phyloP scores from a whole-genome alignment of 2,797 vertebrate species.

The Orientallactaga sibirica region DNA sequence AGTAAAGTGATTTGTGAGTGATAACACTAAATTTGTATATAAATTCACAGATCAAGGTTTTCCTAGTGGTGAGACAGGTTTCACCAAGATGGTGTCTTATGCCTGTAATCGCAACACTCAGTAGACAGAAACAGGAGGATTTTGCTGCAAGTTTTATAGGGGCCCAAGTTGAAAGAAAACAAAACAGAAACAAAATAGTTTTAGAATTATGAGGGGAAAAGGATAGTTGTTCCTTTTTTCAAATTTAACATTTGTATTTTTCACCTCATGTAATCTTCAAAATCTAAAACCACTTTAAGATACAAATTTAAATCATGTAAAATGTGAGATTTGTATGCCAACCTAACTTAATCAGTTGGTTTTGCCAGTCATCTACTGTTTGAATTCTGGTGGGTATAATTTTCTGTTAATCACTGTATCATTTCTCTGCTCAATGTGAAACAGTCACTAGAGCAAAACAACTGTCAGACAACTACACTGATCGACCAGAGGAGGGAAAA shows the following conservation, averaged over 20 bases:
- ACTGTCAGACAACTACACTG: neutral
- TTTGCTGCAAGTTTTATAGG: neutral
- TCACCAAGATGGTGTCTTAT: neutral
- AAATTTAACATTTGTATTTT: constrained; percentile 15
- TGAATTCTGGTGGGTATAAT: constrained; percentile 49
- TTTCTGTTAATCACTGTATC: constrained; percentile 40
- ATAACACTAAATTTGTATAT: constrained; percentile 6
- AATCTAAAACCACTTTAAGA: constrained; percentile 48
- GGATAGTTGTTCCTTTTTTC: constrained; percentile 49
- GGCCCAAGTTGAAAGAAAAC: neutral
- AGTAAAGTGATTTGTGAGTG: constrained; percentile 44
- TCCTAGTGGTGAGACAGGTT: constrained; percentile 20
- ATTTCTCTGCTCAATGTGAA: constrained; percentile 55
- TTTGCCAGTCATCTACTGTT: constrained; percentile 31
- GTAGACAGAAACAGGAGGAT: neutral
- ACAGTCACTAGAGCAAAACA: constrained; percentile 41
- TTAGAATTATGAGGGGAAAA: neutral
- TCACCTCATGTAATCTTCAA: neutral
- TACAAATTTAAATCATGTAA: constrained; percentile 25
- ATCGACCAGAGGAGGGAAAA: constrained; percentile 52
- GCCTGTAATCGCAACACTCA: neutral
- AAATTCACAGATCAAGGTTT: constrained; percentile 54
- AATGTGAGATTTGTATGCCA: neutral
- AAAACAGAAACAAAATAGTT: neutral
- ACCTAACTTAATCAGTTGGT: neutral